A percentile compares a stretch with the other conserved stretches of the same genome.
phyloP scores from a whole-genome alignment of 1,140 invertebrate genomes.

The Pteromalus puparum region DNA sequence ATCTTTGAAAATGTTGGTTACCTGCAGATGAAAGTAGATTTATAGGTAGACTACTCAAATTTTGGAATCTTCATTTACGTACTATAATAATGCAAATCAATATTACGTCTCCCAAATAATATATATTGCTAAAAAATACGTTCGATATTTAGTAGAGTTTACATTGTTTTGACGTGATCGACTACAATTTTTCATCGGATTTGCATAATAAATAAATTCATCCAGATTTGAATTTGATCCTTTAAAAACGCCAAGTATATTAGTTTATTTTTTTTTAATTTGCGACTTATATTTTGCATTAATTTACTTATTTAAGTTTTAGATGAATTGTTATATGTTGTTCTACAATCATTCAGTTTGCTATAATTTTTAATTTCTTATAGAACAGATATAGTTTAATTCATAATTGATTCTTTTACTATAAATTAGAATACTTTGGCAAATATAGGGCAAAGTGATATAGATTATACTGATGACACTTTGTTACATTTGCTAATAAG shows the following conservation, averaged over 20 bases:
- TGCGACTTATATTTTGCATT: background rate
- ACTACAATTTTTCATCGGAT: too few relatives aligned
- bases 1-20: too few relatives aligned
- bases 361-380: background rate
- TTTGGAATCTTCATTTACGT: too few relatives aligned
- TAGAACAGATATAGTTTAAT: background rate
- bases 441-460: background rate
- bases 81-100: too few relatives aligned
- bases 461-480: slow-evolving; percentile 1
- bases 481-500: slow-evolving; percentile 4
- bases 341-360: background rate
- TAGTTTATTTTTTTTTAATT: background rate
- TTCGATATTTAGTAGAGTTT: too few relatives aligned
- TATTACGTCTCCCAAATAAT: too few relatives aligned
- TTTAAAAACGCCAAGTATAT: background rate
- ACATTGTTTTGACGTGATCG: too few relatives aligned
- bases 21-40: too few relatives aligned
- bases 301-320: background rate
- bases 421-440: background rate
- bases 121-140: too few relatives aligned
- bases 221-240: background rate
- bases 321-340: background rate
- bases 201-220: background rate
- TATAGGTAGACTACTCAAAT: too few relatives aligned
- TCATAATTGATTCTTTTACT: background rate